Evolutionary conservation across 2,113 vertebrate genomes (phyloP).

Genomic region (Osmerus mordax): DNA sequence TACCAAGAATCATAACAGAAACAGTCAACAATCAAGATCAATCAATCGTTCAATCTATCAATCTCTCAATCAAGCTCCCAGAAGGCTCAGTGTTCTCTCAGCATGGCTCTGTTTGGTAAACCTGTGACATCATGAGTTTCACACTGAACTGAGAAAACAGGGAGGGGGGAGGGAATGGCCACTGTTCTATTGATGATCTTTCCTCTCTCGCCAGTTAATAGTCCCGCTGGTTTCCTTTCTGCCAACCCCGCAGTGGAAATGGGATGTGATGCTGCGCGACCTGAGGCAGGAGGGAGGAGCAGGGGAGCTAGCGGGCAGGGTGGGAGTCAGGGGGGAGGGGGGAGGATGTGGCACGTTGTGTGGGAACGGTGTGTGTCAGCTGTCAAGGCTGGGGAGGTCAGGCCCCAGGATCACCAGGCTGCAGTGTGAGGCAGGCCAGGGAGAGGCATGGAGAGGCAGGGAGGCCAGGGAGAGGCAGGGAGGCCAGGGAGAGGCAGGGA

Average conservation of each 20-base stretch:
- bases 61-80: no score
- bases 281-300: neutral
- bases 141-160: slow-evolving; percentile 4
- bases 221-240: neutral
- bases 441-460: neutral
- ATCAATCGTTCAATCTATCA: no score
- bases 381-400: slow-evolving; percentile 3
- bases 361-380: slow-evolving; percentile 10
- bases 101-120: neutral
- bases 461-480: no score
- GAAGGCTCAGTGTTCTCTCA: neutral
- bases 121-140: neutral
- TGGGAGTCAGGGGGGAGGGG: neutral
- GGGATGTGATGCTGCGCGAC: slow-evolving; percentile 14
- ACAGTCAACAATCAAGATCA: no score
- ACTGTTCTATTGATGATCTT: neutral
- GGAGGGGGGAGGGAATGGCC: neutral
- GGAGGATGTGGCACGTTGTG: slow-evolving; percentile 9
- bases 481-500: no score
- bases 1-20: no score
- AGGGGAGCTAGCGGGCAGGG: neutral
- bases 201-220: neutral
- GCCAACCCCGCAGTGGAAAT: neutral
- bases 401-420: neutral
- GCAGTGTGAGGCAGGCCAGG: slow-evolving; percentile 5